Evolutionary conservation across 2,888 invertebrate species (phyloP).

Genomic region (Macropis europaea): DNA sequence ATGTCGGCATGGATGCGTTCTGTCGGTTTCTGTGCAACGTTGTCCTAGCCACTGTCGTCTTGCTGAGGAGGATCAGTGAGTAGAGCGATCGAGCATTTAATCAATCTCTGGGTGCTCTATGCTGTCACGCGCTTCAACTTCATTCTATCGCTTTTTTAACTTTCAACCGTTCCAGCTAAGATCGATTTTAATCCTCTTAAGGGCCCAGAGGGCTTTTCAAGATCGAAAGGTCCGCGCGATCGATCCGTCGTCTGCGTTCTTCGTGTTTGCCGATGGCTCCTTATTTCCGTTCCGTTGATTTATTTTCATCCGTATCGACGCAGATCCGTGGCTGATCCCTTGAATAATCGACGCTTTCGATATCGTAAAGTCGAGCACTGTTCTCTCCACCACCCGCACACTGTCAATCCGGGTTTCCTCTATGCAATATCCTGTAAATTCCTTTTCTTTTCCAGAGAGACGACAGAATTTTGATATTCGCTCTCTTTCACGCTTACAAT

Average conservation of each 20-base stretch:
- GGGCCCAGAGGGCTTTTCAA: too few species aligned
- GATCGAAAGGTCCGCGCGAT: too few species aligned
- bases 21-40: slow-evolving; percentile 70
- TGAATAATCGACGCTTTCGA: background rate
- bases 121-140: slow-evolving; percentile 32
- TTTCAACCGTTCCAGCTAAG: too few species aligned
- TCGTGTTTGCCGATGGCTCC: slow-evolving; percentile 7
- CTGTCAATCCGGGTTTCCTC: slow-evolving; percentile 13
- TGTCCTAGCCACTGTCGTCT: slow-evolving; percentile 65
- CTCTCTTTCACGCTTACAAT: too few species aligned
- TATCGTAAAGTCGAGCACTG: background rate
- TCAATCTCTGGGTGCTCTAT: slow-evolving; percentile 22
- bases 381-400: background rate
- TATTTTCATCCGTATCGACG: too few species aligned
- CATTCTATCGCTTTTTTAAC: background rate
- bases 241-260: slow-evolving; percentile 9
- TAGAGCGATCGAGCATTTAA: slow-evolving; percentile 41
- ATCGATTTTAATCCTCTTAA: slow-evolving; percentile 42
- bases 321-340: too few species aligned
- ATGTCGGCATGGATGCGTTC: slow-evolving; percentile 69
- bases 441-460: background rate
- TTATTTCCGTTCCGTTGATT: slow-evolving; percentile 8
- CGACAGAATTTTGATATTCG: too few species aligned
- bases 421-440: background rate
- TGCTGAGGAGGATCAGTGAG: slow-evolving; percentile 74